Percentiles rank a stretch among this genome's conserved stretches.
Conservation (phyloP, 1,140 invertebrate genomes). For the Pseudobourletiella spinata region DNA sequence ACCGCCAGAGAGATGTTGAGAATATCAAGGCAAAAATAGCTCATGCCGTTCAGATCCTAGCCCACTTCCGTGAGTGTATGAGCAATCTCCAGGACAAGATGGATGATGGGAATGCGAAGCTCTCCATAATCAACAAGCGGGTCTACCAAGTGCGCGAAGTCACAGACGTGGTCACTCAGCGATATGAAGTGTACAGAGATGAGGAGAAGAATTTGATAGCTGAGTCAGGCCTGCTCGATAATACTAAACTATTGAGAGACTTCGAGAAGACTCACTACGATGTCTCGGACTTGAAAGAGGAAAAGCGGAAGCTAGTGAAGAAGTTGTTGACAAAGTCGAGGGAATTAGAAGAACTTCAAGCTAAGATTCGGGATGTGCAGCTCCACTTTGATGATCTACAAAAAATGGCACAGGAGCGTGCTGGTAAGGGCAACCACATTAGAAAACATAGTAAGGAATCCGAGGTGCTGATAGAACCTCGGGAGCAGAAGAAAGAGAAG, state of each 20-base stretch:
- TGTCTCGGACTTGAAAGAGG: conserved; percentile 5
- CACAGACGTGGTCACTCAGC: not conserved
- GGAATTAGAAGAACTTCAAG: not conserved
- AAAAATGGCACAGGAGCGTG: too few species aligned
- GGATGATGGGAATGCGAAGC: conserved; percentile 1
- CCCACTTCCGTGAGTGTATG: conserved; percentile 21
- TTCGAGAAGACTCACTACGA: conserved; percentile 17
- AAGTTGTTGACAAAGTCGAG: not conserved
- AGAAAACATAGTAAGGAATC: too few species aligned
- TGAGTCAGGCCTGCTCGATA: conserved; percentile 21
- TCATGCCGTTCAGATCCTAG: conserved; percentile 23
- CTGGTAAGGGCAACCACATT: too few species aligned
- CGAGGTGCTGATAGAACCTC: too few species aligned
- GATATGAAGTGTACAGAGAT: not conserved
- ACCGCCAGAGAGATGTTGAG: conserved; percentile 18
- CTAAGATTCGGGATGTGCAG: not conserved
- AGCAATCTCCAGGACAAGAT: conserved; percentile 1
- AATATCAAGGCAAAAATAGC: conserved; percentile 25
- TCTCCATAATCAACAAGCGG: conserved; percentile 5
- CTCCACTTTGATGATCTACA: too few species aligned
- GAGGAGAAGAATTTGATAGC: conserved; percentile 3
- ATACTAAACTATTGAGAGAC: conserved; percentile 11
- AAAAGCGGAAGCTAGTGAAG: conserved; percentile 5
- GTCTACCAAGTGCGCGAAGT: conserved; percentile 6
- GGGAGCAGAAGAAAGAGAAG: not conserved